Percentiles rank a stretch among this genome's conserved stretches.
phyloP scores from a whole-genome alignment of 2,888 invertebrate genomes.

The Scaptomyza reducta region DNA sequence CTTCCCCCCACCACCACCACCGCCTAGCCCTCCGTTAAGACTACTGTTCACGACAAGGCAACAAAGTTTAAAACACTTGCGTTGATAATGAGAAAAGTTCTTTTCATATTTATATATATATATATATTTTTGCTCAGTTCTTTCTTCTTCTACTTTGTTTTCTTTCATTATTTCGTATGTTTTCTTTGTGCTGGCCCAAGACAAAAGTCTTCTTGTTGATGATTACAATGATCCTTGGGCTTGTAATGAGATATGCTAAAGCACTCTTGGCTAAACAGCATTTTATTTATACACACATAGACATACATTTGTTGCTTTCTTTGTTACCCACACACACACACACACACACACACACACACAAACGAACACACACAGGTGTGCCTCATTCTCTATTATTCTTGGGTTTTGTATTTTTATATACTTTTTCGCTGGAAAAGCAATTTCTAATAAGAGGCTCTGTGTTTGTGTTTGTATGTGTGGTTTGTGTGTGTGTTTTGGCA shows the following conservation, averaged over 20 bases:
- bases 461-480: too few relatives aligned
- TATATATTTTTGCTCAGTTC: conserved; percentile 11
- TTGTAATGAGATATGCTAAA: conserved; percentile 67
- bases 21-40: not conserved
- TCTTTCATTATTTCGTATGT: conserved; percentile 48
- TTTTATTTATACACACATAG: conserved; percentile 16
- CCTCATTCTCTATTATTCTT: conserved; percentile 3
- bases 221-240: conserved; percentile 66
- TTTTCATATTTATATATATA: conserved; percentile 6
- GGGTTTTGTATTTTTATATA: not conserved
- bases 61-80: conserved; percentile 67
- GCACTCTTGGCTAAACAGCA: conserved; percentile 61
- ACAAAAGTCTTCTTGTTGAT: conserved; percentile 57
- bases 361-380: conserved; percentile 37
- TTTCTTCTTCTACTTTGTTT: conserved; percentile 41
- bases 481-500: too few relatives aligned
- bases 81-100: conserved; percentile 72
- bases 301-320: conserved; percentile 29
- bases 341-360: not conserved
- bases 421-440: conserved; percentile 14
- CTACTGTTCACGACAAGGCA: conserved; percentile 8
- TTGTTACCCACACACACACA: conserved; percentile 25
- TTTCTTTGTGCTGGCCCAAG: conserved; percentile 42
- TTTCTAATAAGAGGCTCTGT: conserved; percentile 8
- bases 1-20: not conserved